Evolutionary conservation across 2,113 vertebrate species (phyloP), one percentile per base, ranked within the genome.

Genomic region (Tenebrosternarchus preto): DNA sequence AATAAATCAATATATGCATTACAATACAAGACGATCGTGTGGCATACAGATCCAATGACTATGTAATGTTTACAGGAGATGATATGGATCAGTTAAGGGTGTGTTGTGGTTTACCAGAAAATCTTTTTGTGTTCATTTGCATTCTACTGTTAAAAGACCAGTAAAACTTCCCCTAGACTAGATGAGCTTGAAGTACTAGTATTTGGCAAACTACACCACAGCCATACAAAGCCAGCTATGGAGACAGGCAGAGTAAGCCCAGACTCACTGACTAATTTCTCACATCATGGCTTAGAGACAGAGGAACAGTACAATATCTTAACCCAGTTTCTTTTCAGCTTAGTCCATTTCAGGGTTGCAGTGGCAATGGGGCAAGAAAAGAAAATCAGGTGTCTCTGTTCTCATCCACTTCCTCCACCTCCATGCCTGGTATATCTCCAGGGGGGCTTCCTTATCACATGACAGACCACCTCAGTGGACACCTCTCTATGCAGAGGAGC

Each of bases 141-240:
- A 22, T 17, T 63, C 16, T 20, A 59, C 36, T 0, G 9, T 53
- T 22, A 66, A 69, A 25, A 63, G 70, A 33, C 68, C 73, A 69
- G 31, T 1, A 19, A 3, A 20, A 9, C 46, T 39, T 61, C 33
- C 24, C 0, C 20, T 25, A 0, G 29, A 55, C 56, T 80, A 20
- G 43, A 76, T 76, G 80, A 59, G 43, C 43, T 50, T 50, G 2
- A 15, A 50, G 9, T 50, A 50, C 12, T 15, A 50, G 11, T 50
- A 50, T 9, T 43, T 75, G 70, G 63, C 55, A 36, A 78, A 72
- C 6, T 77, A 19, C 33, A 53, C 53, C 55, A 36, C 16, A 24
- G 24, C 24, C 8, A 22, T 43, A 1, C 63, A 50, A 55, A 36
- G 27, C 39, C 2, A 43, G 39, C 11, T 43, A 43, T 9, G 63